Evolutionary conservation across 2,113 vertebrate species (phyloP), one percentile per base, ranked within the genome.

Genomic region (Carassius gibelio): DNA sequence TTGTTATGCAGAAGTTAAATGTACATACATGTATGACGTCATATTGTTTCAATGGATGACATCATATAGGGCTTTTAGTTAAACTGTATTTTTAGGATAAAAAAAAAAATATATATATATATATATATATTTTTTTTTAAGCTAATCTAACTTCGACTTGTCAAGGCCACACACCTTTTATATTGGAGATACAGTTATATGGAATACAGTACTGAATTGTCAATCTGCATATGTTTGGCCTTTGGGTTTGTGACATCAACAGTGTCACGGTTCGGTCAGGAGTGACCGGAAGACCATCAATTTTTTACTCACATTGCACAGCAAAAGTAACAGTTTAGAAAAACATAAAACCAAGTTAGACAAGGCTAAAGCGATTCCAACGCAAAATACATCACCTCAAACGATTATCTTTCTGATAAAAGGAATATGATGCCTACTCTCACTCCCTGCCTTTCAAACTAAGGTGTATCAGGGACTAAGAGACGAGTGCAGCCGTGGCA

Each of bases 301-400:
- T 42, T 61, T 61, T 79, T 36, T 59, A 42, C 21, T 64, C 57
- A 34, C 52, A 30, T 52, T 19, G 10, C 62, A 69, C 11, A 81
- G 50, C 52, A 72, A 75, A 69, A 75, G 68, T 86, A 83, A 86
- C 68, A 84, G 57, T 83, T 11, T 34, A 3, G 23, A 64, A 68
- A 87, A 50, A 79, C 75, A 34, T n/a, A 8, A 52, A 52, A 81
- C 74, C 74, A 34, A 10, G 8, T 10, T 9, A 19, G 21, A 50
- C 3, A 5, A 81, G 66, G 59, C 42, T 23, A 76, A 69, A 84
- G 52, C 14, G 14, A 15, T 36, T 80, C 38, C 78, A n/a, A 69
- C 6, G 21, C 79, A 77, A 42, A 88, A 84, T 80, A 71, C 83
- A 68, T 77, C 2, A 57, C 69, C 9, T n/a, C 23, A 10, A 50